Evolutionary conservation across 1,140 invertebrate genomes (phyloP).

Genomic region (Trachymyrmex cornetzi): DNA sequence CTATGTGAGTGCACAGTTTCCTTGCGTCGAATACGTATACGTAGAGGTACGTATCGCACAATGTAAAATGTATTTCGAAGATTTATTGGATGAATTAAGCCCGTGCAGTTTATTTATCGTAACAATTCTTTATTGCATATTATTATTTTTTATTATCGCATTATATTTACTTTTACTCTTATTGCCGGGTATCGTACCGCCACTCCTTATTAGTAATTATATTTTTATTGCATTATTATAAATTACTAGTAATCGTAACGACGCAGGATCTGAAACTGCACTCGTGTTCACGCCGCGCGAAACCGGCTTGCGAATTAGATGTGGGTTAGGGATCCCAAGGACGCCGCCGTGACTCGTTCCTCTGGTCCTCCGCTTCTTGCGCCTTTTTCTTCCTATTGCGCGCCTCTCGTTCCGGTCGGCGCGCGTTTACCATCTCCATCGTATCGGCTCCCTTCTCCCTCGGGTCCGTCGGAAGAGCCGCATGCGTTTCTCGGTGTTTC

Average conservation of each 20-base stretch:
- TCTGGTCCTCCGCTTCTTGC: conserved; percentile 9
- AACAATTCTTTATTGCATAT: conserved; percentile 26
- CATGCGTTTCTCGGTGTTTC: conserved; percentile 53
- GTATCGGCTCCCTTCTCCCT: conserved; percentile 23
- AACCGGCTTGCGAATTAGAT: conserved; percentile 67
- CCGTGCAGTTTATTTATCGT: conserved; percentile 1
- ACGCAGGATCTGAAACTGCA: neutral
- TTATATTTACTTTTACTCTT: neutral
- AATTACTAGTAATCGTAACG: conserved; percentile 36
- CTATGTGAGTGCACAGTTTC: neutral
- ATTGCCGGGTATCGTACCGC: neutral
- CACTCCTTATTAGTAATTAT: neutral
- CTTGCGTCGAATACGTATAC: no score
- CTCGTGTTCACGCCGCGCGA: neutral
- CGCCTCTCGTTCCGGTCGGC: conserved; percentile 27
- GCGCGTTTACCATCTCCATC: conserved; percentile 26
- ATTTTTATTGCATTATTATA: conserved; percentile 4
- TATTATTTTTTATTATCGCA: conserved; percentile 19
- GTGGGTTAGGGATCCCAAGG: conserved; percentile 76
- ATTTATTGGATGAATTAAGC: conserved; percentile 11
- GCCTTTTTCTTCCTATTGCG: conserved; percentile 66
- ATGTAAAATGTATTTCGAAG: neutral
- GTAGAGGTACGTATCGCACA: neutral
- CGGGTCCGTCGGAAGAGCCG: conserved; percentile 23
- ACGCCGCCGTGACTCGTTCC: conserved; percentile 50